Evolutionary conservation across 2,888 invertebrate genomes (phyloP), one percentile per base, ranked within the genome.

Genomic region (Synanthedon tipuliformis): DNA sequence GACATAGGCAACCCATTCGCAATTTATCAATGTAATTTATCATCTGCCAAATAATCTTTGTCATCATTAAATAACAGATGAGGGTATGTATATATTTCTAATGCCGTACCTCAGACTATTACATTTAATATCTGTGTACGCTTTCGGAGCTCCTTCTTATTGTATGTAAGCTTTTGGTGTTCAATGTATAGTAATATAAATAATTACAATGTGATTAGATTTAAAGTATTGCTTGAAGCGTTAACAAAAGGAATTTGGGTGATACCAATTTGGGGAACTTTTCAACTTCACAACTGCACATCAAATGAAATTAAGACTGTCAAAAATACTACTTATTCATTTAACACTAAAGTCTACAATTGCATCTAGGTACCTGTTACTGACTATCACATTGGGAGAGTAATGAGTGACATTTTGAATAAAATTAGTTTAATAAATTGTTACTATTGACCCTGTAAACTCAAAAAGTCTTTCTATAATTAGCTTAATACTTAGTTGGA

Each of bases 231-330:
- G 84, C 84, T 84, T 82, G 69, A 74, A 72, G 78, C 75, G 67
- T 69, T 67, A 61, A 68, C 62, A 72, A 55, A 74, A 73, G 86
- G 86, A 87, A 87, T 87, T 87, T 87, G 86, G 86, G 86, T 87
- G 86, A 85, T 79, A 78, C 79, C 82, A 85, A 86, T 83, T 81
- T 71, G 68, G 15, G 11, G 7, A 45, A 10, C 45, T 45, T 41
- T 41, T 41, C 15, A 45, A 15, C 45, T 1, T 15, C 45, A 45
- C n/a, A 12, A 45, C 10, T 45, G 13, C 45, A 45, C 15, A 23
- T 49, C 23, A 16, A 12, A 12, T n/a, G 10, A 34, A 34, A 10
- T 10, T 8, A 34, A 34, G 10, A 34, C 34, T 34, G 34, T 34
- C 34, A 34, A 5, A 45, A 45, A 45, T 45, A 13, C 13, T 45